Percentiles rank a stretch among this genome's conserved stretches.
phyloP scores from a whole-genome alignment of 2,113 vertebrate genomes.

The Raja brachyura region DNA sequence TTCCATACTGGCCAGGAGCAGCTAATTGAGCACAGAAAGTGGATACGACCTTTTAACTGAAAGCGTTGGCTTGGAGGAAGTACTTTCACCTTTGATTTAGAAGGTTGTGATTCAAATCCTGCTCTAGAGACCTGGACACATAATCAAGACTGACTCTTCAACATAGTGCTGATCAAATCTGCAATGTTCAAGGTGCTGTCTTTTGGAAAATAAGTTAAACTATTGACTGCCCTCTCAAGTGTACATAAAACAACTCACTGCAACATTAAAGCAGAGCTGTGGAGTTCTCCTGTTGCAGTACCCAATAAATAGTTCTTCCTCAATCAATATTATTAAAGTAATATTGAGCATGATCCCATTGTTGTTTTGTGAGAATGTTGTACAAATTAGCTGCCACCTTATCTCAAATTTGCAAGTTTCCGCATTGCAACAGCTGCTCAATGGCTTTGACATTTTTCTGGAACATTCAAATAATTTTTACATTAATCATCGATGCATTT shows the following conservation, averaged over 20 bases:
- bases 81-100: background rate
- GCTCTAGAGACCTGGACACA: background rate
- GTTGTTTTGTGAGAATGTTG: background rate
- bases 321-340: background rate
- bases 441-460: background rate
- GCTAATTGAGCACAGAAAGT: background rate
- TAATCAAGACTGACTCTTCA: background rate
- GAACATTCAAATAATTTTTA: background rate
- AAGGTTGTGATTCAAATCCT: background rate
- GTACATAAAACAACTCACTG: background rate
- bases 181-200: background rate
- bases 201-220: background rate
- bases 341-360: background rate
- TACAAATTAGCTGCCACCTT: background rate
- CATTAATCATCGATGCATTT: background rate
- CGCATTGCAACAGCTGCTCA: background rate
- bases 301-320: background rate
- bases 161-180: background rate
- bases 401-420: background rate
- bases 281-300: background rate
- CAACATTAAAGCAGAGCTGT: background rate
- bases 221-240: background rate
- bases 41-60: background rate
- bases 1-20: background rate
- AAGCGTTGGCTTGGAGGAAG: background rate